Evolutionary conservation across 2,888 invertebrate species (phyloP).

Genomic region (Craniophora ligustri): DNA sequence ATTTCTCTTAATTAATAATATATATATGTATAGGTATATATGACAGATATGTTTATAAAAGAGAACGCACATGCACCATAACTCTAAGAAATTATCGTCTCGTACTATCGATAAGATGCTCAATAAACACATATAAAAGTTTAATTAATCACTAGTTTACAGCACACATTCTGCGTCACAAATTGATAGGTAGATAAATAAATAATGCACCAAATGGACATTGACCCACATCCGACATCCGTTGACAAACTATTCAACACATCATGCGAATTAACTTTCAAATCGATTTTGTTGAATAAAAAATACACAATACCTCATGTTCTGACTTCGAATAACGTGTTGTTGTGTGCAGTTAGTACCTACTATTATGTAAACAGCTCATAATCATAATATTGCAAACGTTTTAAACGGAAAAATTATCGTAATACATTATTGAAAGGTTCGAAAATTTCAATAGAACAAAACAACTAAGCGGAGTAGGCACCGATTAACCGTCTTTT

Average conservation of each 20-base stretch:
- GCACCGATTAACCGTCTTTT: no score
- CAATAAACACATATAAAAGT: constrained; percentile 32
- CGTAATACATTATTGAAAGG: background rate
- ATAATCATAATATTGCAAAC: constrained; percentile 13
- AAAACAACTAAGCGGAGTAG: no score
- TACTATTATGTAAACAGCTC: constrained; percentile 40
- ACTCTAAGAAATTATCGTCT: constrained; percentile 20
- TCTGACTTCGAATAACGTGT: constrained; percentile 50
- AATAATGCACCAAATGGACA: constrained; percentile 67
- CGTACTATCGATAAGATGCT: constrained; percentile 40
- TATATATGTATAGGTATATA: no score
- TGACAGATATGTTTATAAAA: no score
- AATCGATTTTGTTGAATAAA: constrained; percentile 75
- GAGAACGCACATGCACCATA: background rate
- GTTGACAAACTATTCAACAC: constrained; percentile 74
- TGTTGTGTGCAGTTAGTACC: constrained; percentile 43
- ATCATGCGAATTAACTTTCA: constrained; percentile 78
- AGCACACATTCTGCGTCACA: constrained; percentile 34
- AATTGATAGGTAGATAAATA: constrained; percentile 44
- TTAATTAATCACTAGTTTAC: constrained; percentile 36
- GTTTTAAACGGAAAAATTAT: constrained; percentile 2
- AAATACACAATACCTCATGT: constrained; percentile 56
- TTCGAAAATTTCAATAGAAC: background rate
- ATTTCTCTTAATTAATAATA: no score
- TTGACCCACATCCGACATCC: constrained; percentile 78